Percentiles rank a stretch among this genome's conserved stretches.
These are phyloP conservation scores for Dione juno DNA, from an alignment of 2,888 invertebrate species.

Conservation along the genomic window DNA sequence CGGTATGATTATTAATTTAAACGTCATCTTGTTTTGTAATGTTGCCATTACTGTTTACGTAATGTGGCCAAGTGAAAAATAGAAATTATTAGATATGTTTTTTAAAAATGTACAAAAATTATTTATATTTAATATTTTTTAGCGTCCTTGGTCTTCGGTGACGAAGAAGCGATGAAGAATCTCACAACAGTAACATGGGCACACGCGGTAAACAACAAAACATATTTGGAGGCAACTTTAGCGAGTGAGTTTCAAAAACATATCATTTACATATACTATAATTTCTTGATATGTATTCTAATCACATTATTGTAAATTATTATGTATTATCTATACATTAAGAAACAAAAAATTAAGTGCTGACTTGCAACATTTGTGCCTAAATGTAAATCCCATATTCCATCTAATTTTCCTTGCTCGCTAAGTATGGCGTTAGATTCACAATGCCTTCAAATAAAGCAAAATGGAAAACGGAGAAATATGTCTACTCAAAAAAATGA, in stretches of 20 bases:
- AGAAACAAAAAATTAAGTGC: too few species aligned
- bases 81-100: neutral
- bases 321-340: too few species aligned
- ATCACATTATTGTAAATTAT: too few species aligned
- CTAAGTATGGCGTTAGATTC: too few species aligned
- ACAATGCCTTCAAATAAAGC: too few species aligned
- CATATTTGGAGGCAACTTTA: conserved; percentile 85
- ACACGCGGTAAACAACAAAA: conserved; percentile 91
- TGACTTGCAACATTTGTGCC: too few species aligned
- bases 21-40: conserved; percentile 13
- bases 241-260: conserved; percentile 69
- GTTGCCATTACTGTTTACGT: neutral
- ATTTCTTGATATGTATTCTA: too few species aligned
- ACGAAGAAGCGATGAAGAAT: conserved; percentile 83
- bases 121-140: conserved; percentile 48
- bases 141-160: conserved; percentile 64
- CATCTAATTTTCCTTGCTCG: too few species aligned
- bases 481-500: too few species aligned
- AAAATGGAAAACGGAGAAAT: too few species aligned
- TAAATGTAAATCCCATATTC: too few species aligned
- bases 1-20: conserved; percentile 5
- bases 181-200: conserved; percentile 91
- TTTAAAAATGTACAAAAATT: neutral
- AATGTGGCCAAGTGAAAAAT: neutral
- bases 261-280: too few species aligned